Evolutionary conservation across 2,797 vertebrate species (phyloP), one percentile per base, ranked within the genome.

Genomic region (Geotrypetes seraphini): DNA sequence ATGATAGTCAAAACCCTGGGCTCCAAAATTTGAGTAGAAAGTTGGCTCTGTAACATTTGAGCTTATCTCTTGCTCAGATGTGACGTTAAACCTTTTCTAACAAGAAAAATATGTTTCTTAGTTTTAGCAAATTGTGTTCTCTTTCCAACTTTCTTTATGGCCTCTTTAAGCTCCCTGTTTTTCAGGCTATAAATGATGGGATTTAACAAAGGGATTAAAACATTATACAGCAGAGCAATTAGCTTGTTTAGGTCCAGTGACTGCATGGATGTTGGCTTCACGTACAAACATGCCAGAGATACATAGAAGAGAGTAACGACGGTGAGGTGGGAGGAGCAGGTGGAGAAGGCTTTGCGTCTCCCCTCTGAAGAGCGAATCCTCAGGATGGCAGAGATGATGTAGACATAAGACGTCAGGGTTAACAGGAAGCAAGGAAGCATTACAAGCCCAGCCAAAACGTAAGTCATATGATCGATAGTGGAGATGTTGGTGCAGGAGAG

Each of bases 151-250:
- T 17, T 47, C 13, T 14, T 20, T 28, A 59, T 27, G 7, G 47
- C 36, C 19, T 45, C 28, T 7, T 26, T 38, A 19, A 54, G 50
- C 22, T 57, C 39, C 1, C 2, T 30, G 22, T 54, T 59, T n/a
- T 27, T 28, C 27, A 61, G 39, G 22, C 52, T 43, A 22, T 60
- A 66, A 40, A 64, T 52, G 15, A 60, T 19, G 12, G 60, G 60
- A 22, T 59, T 66, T 5, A 64, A 28, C n/a, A 55, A 41, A 1
- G 56, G 57, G 2, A 47, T 50, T 26, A 57, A 43, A 3, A 55
- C 17, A 0, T 35, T 53, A 31, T 53, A 69, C 17, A 60, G 5
- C 8, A 59, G 18, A 0, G 53, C 60, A 12, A 64, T 37, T 25
- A 47, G 21, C 26, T 68, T 68, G 32, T 60, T 62, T 33, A 56